A percentile compares a stretch with the other conserved stretches of the same genome.
Conservation (phyloP, 2,797 vertebrate species). For the Malacoctenus gilli region DNA sequence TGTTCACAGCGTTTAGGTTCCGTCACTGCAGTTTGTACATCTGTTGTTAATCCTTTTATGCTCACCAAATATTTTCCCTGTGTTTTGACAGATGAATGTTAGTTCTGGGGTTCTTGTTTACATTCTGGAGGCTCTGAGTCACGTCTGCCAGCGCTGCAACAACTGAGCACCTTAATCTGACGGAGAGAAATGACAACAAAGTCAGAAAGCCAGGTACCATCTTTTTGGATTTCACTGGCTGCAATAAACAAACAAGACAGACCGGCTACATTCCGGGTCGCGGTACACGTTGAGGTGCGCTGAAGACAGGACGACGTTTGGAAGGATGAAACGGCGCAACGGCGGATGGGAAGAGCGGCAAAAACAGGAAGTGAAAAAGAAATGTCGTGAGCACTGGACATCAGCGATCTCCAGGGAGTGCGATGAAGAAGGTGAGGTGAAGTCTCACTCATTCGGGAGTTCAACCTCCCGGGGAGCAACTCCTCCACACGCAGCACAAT, state of each 20-base stretch:
- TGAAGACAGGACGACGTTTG: conserved; percentile 8
- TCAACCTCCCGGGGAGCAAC: conserved; percentile 9
- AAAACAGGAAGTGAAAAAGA: too few relatives aligned
- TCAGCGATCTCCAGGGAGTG: neutral
- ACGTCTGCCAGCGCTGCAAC: neutral
- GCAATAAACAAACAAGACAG: neutral
- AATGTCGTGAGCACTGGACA: neutral
- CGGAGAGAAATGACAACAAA: neutral
- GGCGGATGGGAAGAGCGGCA: conserved; percentile 3
- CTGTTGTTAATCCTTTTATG: too few relatives aligned
- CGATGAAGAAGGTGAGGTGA: conserved; percentile 5
- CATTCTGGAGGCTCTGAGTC: neutral
- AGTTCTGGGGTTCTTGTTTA: conserved; percentile 4
- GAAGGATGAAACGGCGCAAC: neutral
- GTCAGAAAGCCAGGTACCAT: neutral
- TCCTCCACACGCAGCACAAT: conserved; percentile 22
- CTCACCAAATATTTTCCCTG: too few relatives aligned
- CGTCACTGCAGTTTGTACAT: neutral
- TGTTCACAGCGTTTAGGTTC: neutral
- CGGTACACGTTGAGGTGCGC: conserved; percentile 18
- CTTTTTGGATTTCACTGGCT: neutral
- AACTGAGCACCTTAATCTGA: neutral
- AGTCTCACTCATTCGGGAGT: conserved; percentile 14
- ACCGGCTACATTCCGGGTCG: too few relatives aligned
- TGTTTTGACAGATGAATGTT: too few relatives aligned